Evolutionary conservation across 2,888 invertebrate species (phyloP).

Genomic region (Baccha elongata): DNA sequence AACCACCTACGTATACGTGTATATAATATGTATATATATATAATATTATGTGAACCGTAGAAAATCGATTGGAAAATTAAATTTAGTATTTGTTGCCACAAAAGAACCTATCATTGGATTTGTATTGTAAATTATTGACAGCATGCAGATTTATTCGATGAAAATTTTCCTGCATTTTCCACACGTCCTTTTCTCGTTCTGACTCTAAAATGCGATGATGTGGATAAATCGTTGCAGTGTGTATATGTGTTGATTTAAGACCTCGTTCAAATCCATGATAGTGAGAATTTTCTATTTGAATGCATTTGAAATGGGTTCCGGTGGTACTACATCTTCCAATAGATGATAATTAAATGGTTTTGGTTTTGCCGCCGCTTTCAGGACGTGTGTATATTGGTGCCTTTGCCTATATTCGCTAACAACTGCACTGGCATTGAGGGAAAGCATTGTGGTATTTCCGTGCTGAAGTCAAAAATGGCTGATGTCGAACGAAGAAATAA

Average conservation of each 20-base stretch:
- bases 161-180: slow-evolving; percentile 46
- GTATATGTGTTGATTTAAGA: slow-evolving; percentile 67
- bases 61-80: slow-evolving; percentile 37
- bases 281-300: slow-evolving; percentile 70
- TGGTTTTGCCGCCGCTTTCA: slow-evolving; percentile 56
- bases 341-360: slow-evolving; percentile 71
- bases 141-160: slow-evolving; percentile 65
- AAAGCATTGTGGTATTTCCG: slow-evolving; percentile 27
- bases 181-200: slow-evolving; percentile 35
- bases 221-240: slow-evolving; percentile 61
- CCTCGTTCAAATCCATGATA: slow-evolving; percentile 57
- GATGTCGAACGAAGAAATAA: slow-evolving; percentile 49
- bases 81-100: slow-evolving; percentile 46
- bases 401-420: neutral
- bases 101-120: slow-evolving; percentile 57
- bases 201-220: slow-evolving; percentile 49
- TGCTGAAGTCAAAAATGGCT: slow-evolving; percentile 23
- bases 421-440: slow-evolving; percentile 26
- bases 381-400: neutral
- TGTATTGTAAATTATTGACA: slow-evolving; percentile 69
- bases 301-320: slow-evolving; percentile 66
- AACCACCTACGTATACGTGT: neutral
- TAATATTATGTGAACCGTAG: neutral
- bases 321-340: slow-evolving; percentile 49
- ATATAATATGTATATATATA: neutral